Evolutionary conservation across 2,797 vertebrate genomes (phyloP).

Genomic region (Ptychadena robeensis): DNA sequence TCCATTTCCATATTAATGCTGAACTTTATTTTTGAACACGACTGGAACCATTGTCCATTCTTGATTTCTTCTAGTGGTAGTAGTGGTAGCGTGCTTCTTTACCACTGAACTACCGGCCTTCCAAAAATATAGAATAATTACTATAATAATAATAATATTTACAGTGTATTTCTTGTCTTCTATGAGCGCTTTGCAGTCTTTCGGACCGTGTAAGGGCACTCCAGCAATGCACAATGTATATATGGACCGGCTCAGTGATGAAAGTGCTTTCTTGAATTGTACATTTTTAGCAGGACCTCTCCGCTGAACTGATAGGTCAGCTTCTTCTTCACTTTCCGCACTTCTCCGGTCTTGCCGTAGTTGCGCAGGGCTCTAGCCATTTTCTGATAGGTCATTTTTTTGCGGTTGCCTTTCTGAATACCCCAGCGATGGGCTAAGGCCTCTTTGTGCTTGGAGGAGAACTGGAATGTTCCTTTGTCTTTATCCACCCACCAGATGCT

Average conservation of each 20-base stretch:
- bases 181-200: slow-evolving; percentile 23
- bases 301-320: slow-evolving; percentile 99
- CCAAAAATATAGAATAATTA: slow-evolving; percentile 46
- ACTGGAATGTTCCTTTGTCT: slow-evolving; percentile 98
- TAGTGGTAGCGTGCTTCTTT: not conserved
- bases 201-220: slow-evolving; percentile 71
- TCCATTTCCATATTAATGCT: slow-evolving; percentile 7
- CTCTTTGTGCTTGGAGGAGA: slow-evolving; percentile 99
- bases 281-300: slow-evolving; percentile 90
- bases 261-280: slow-evolving; percentile 85
- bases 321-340: slow-evolving; percentile 98
- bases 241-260: slow-evolving; percentile 73
- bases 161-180: slow-evolving; percentile 12
- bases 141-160: slow-evolving; percentile 57
- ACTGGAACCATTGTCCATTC: not conserved
- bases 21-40: not conserved
- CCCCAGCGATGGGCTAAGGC: slow-evolving; percentile 94
- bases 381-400: slow-evolving; percentile 99
- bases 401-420: slow-evolving; percentile 97
- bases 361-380: slow-evolving; percentile 98
- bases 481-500: slow-evolving; percentile 99
- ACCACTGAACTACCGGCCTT: not conserved
- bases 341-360: slow-evolving; percentile 98
- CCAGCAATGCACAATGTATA: slow-evolving; percentile 52
- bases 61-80: not conserved